Base-by-base conservation (phyloP, 2,113 vertebrate species). In the Cebus imitator region DNA sequence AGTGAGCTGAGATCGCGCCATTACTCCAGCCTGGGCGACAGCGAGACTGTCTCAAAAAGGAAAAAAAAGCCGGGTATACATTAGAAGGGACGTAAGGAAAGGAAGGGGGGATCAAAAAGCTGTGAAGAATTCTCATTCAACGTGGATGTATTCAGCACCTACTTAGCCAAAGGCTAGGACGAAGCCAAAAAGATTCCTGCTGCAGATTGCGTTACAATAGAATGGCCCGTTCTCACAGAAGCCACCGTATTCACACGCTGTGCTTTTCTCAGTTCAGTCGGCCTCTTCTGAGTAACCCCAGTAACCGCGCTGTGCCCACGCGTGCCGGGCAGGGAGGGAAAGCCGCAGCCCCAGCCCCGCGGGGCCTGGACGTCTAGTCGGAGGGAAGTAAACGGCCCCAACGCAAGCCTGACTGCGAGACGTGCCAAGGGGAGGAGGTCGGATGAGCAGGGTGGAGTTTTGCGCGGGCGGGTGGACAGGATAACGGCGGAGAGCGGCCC, bases 401-500 rank as follows among this genome's bases (percentile, higher is more conserved):
- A 7, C 32, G 12, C 43, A 55, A 21, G n/a, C 8, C 90, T 6
- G 91, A 3, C 50, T 50, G 45, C 2, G 57, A 3, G 40, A 23
- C 16, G n/a, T 1, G 50, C 9, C 55, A 0, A 13, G n/a, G 6
- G 68, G 40, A 43, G 66, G 16, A 37, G 18, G 16, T 43, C 75
- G 2, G 52, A 6, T 20, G 8, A 11, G 4, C 7, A 27, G 40
- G 11, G 72, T 7, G n/a, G n/a, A 5, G 50, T 45, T 13, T 18
- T 6, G 12, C 32, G 3, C 2, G 9, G 27, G 35, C 32, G 5
- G 18, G 43, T 52, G 16, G 52, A 52, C 23, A 14, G 2, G 43
- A 5, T 45, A 68, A n/a, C 6, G 3, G 43, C 5, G 2, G 57
- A 18, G 21, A 7, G 8, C 5, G 0, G 0, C 16, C 3, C 0